Percentiles rank a stretch among this genome's conserved stretches.
These are phyloP conservation scores for Protosalanx chinensis DNA, from an alignment of 2,797 vertebrate species.

Conservation along the genomic window DNA sequence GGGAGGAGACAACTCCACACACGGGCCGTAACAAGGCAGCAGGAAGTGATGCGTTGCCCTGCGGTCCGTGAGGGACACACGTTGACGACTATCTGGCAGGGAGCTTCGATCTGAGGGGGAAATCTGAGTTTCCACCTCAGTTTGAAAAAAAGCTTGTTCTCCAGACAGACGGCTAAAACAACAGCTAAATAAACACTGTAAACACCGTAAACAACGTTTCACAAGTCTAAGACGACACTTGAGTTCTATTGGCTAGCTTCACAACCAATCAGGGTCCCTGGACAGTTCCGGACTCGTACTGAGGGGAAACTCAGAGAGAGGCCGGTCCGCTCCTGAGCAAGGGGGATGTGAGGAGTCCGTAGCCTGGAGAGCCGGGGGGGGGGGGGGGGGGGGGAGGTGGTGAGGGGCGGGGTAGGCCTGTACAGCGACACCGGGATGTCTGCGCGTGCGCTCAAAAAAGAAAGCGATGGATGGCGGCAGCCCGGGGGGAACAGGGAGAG, in stretches of 20 bases:
- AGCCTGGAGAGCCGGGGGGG: slow-evolving; percentile 11
- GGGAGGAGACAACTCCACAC: neutral
- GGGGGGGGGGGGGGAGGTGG: no score
- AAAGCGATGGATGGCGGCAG: slow-evolving; percentile 64
- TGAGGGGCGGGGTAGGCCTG: slow-evolving; percentile 31
- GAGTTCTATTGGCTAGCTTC: slow-evolving; percentile 5
- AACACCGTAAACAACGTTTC: neutral
- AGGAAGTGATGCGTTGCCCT: neutral
- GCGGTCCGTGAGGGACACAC: neutral
- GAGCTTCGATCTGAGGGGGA: neutral
- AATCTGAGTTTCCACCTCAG: no score
- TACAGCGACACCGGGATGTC: slow-evolving; percentile 24
- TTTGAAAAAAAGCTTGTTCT: no score
- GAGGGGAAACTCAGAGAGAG: slow-evolving; percentile 27
- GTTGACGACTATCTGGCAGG: neutral
- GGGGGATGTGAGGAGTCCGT: slow-evolving; percentile 46
- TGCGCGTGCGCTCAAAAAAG: slow-evolving; percentile 46
- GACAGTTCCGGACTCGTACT: slow-evolving; percentile 51
- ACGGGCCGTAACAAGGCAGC: slow-evolving; percentile 5
- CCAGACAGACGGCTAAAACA: no score
- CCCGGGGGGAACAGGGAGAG: slow-evolving; percentile 38
- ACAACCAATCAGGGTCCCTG: slow-evolving; percentile 61
- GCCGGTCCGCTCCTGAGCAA: slow-evolving; percentile 48
- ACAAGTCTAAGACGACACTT: neutral
- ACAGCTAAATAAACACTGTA: no score